Percentiles rank a stretch among this genome's conserved stretches.
phyloP scores from a whole-genome alignment of 2,113 vertebrate species.

The Egretta garzetta region DNA sequence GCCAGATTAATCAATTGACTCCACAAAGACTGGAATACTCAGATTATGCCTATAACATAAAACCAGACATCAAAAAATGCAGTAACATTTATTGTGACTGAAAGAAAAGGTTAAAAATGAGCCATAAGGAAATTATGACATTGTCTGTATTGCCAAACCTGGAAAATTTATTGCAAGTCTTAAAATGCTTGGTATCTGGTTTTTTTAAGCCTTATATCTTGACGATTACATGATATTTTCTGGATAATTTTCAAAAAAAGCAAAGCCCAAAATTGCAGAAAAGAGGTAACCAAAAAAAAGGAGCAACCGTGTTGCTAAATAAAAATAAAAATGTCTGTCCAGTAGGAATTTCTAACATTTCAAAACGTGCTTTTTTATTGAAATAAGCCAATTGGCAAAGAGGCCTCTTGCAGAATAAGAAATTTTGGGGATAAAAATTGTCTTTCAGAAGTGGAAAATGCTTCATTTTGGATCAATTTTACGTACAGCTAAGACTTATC shows the following conservation, averaged over 20 bases:
- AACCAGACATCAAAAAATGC: slow-evolving; percentile 16
- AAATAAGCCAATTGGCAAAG: background rate
- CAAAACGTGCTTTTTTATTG: accelerated
- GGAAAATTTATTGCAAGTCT: background rate
- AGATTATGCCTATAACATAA: slow-evolving; percentile 39
- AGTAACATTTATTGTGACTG: background rate
- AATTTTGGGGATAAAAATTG: accelerated
- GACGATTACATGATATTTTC: background rate
- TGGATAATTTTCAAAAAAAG: background rate
- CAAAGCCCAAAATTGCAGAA: background rate
- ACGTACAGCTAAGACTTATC: accelerated
- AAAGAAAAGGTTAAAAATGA: slow-evolving; percentile 61
- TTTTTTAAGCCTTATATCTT: background rate
- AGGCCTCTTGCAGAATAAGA: background rate
- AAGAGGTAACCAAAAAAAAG: background rate
- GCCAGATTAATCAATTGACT: slow-evolving; percentile 27
- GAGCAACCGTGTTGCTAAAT: background rate
- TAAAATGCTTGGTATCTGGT: background rate
- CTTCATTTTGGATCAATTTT: background rate
- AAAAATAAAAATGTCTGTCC: background rate
- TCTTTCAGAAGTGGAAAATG: background rate
- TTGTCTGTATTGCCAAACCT: slow-evolving; percentile 13
- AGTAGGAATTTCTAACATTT: background rate
- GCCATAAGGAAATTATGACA: slow-evolving; percentile 44
- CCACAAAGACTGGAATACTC: background rate